Conservation (phyloP, 1,140 invertebrate genomes). For the Ceratina japonica region DNA sequence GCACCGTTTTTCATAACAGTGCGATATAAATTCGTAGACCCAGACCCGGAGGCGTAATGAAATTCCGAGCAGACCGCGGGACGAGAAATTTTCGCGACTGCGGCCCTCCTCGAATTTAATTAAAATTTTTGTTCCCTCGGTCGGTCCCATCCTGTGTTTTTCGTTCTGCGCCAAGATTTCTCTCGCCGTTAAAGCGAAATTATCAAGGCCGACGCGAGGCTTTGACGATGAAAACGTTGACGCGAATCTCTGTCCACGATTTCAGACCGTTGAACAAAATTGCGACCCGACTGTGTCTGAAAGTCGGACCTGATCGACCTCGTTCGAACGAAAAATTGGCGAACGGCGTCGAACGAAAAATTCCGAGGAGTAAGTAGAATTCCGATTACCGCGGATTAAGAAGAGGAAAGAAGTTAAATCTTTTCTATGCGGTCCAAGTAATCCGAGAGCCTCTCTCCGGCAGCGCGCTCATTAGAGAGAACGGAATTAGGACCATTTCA, state of each 20-base stretch:
- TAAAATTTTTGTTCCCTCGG: conserved; percentile 37
- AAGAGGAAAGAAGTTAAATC: not conserved
- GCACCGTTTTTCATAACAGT: conserved; percentile 27
- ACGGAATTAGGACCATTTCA: not conserved
- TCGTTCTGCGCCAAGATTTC: not conserved
- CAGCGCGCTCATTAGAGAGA: not conserved
- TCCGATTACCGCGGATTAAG: too few relatives aligned
- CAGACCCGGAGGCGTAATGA: conserved; percentile 11
- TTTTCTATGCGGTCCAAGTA: not conserved
- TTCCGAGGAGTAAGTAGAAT: not conserved
- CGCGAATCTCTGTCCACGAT: not conserved
- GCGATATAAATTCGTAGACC: conserved; percentile 28
- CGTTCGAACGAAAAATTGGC: too few relatives aligned
- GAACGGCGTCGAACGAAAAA: not conserved
- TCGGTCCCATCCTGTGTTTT: conserved; percentile 6
- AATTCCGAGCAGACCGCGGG: conserved; percentile 31
- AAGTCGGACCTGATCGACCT: too few relatives aligned
- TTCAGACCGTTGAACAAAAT: too few relatives aligned
- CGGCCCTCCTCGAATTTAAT: conserved; percentile 38
- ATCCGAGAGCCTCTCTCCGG: not conserved
- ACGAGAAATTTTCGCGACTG: conserved; percentile 39
- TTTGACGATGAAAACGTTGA: not conserved
- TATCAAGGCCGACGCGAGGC: not conserved
- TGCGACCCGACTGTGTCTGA: too few relatives aligned
- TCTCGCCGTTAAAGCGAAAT: not conserved